Percentiles rank a stretch among this genome's conserved stretches.
Evolutionary conservation across 2,888 invertebrate genomes (phyloP).

Genomic region (Heliconius aoede): DNA sequence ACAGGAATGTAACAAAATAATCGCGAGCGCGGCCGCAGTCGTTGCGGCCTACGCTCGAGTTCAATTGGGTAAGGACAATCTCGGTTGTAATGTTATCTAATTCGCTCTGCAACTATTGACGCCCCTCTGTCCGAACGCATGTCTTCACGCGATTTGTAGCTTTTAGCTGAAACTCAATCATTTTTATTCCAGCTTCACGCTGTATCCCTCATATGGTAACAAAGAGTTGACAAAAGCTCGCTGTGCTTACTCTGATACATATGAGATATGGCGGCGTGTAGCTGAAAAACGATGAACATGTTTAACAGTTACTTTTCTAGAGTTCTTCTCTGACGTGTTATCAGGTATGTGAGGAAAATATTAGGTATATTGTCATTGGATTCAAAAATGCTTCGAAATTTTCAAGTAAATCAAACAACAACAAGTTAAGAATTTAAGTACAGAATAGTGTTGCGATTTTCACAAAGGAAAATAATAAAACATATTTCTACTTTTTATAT

Average conservation of each 20-base stretch:
- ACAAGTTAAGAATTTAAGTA: no score
- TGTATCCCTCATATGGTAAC: no score
- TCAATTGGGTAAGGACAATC: conserved; percentile 24
- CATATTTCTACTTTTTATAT: not conserved
- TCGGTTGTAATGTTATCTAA: conserved; percentile 23
- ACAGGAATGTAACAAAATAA: conserved; percentile 29
- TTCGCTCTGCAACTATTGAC: conserved; percentile 11
- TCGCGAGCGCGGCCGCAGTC: not conserved
- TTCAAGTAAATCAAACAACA: not conserved
- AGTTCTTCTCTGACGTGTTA: no score
- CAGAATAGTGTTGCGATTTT: not conserved
- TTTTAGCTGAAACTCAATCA: not conserved
- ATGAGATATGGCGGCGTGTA: no score
- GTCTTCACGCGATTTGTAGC: not conserved
- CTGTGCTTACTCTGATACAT: no score
- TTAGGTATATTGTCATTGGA: no score
- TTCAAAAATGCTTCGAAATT: not conserved
- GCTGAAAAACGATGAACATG: not conserved
- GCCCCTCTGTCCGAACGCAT: not conserved
- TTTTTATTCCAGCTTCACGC: not conserved
- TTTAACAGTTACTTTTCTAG: not conserved
- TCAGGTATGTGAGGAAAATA: no score
- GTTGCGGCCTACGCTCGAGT: conserved; percentile 14
- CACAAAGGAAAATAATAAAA: not conserved
- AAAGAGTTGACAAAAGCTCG: no score